These are phyloP conservation scores for Ictidomys tridecemlineatus DNA, from an alignment of 2,113 vertebrate species.

Conservation along the genomic window DNA sequence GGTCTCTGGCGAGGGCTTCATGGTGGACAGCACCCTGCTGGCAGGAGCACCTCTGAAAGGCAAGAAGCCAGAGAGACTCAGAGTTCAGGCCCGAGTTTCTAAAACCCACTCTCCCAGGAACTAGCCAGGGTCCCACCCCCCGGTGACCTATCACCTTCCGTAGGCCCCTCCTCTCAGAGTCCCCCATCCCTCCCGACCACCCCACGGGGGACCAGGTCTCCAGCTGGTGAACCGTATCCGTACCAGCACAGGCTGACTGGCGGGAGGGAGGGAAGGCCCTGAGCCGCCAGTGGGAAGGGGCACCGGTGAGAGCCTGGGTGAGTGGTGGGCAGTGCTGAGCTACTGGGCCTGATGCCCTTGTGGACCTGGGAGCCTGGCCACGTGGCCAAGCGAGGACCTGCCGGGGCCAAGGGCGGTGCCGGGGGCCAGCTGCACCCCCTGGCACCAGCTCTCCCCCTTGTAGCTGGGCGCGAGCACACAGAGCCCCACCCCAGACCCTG, in stretches of 20 bases:
- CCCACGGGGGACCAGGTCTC: not conserved
- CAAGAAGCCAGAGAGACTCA: not conserved
- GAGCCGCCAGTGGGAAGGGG: not conserved
- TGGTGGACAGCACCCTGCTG: not conserved
- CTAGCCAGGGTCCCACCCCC: no score
- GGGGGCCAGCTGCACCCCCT: no score
- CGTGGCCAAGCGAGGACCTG: not conserved
- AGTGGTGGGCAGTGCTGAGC: not conserved
- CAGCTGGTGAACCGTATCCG: not conserved
- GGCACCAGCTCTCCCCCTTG: no score
- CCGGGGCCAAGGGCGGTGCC: no score
- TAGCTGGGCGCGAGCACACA: no score
- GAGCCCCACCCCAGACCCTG: not conserved
- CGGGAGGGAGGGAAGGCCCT: not conserved
- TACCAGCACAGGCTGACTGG: not conserved
- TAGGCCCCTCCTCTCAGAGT: no score
- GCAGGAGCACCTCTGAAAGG: not conserved
- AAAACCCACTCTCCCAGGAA: no score
- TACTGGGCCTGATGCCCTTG: not conserved
- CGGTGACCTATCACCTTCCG: not conserved
- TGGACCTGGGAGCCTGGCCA: not conserved
- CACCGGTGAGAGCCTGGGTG: not conserved
- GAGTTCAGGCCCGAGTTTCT: no score
- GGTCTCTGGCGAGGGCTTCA: not conserved
- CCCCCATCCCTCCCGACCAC: not conserved